Base-by-base conservation (phyloP, 2,888 invertebrate genomes). In the Deilephila porcellus region DNA sequence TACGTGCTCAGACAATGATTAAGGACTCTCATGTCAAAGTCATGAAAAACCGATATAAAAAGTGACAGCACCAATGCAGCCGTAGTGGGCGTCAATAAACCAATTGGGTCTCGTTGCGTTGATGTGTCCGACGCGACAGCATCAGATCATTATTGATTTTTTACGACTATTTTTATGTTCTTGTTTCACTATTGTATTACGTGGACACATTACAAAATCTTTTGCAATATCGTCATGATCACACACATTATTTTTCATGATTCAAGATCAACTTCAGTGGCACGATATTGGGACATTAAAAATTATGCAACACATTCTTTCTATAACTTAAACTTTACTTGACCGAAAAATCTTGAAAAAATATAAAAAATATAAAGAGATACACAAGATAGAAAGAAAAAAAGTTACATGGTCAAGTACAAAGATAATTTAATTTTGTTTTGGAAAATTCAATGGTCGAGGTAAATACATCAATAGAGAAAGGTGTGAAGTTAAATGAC, bases 121-220 rank as follows among this genome's bases (percentile, higher is more conserved):
- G 70, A 70, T 70, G 70, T 72, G 52, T 52, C 32, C 8, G 32
- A 53, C 53, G 63, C 53, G 63, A 56, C 56, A 32, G 20, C 56
- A 56, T 56, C 29, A 19, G 3, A 20, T 37, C 19, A 63, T 56
- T 32, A 17, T 56, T 52, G 14, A n/a, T 45, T 7, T 34, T 11
- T 64, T 64, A 37, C 14, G 45, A 20, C 20, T 63, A 63, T 64
- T 64, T 60, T 64, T 45, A 45, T 45, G 45, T n/a, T 64, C 64
- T 59, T 56, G 32, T 71, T 56, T 60, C 60, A 20, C 45, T 37
- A 25, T 60, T 71, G 1, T 60, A 60, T 73, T 75, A 73, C 72
- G 2, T 52, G 4, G 6, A 53, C 6, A 32, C 11, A n/a, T 20
- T 71, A 60, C 34, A n/a, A 70, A 70, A 70, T 52, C 25, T 52